These are phyloP conservation scores for Lepilemur septentrionalis DNA, from an alignment of 2,797 vertebrate species.

Conservation along the genomic window DNA sequence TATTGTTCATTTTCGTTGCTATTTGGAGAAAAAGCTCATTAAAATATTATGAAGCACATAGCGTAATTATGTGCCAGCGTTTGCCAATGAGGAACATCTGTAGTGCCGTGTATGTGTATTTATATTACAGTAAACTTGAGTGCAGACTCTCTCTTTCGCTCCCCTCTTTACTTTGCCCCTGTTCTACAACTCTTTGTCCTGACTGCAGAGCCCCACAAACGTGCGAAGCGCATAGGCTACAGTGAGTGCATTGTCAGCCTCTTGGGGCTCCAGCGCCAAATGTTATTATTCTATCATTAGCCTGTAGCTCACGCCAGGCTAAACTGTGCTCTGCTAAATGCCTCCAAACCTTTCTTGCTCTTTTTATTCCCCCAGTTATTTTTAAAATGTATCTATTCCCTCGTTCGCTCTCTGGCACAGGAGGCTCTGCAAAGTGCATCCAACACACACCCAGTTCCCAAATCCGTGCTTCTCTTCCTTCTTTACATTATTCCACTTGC, in stretches of 20 bases:
- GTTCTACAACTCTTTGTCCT: conserved; percentile 79
- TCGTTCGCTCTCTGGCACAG: conserved; percentile 58
- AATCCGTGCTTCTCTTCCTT: conserved; percentile 8
- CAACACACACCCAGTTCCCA: conserved; percentile 44
- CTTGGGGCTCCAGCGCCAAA: conserved; percentile 74
- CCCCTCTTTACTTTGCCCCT: conserved; percentile 59
- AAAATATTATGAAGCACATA: conserved; percentile 82
- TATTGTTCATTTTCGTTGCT: conserved; percentile 78
- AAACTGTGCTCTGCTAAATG: conserved; percentile 73
- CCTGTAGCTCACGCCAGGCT: conserved; percentile 77
- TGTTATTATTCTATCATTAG: conserved; percentile 81
- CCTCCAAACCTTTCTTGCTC: conserved; percentile 76
- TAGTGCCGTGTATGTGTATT: conserved; percentile 73
- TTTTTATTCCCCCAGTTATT: conserved; percentile 73
- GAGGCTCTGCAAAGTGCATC: conserved; percentile 48
- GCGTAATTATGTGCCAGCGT: conserved; percentile 73
- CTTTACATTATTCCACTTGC: conserved; percentile 66
- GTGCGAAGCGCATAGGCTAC: conserved; percentile 67
- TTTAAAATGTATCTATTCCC: conserved; percentile 79
- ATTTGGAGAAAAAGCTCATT: conserved; percentile 82
- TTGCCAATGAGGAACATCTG: conserved; percentile 83
- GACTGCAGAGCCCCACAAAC: conserved; percentile 55
- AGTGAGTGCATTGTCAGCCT: conserved; percentile 72
- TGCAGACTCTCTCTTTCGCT: conserved; percentile 36
- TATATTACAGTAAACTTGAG: conserved; percentile 79